Evolutionary conservation across 2,113 vertebrate genomes (phyloP), one percentile per base, ranked within the genome.

Genomic region (Erythrolamprus reginae): DNA sequence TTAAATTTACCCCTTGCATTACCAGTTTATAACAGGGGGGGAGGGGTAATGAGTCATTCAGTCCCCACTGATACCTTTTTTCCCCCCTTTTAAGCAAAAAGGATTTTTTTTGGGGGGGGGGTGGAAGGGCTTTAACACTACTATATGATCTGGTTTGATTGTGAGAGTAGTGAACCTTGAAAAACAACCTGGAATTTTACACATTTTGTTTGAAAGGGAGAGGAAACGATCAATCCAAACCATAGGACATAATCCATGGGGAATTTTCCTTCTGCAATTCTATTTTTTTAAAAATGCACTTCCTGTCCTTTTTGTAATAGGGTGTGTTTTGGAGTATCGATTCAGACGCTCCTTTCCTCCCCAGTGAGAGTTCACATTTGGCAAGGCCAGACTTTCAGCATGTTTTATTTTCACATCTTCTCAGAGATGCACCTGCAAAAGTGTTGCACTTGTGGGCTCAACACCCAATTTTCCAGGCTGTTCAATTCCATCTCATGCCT

Each of bases 111-210:
- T 5, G 1, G 51, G 51, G 51, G 84, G 38, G 90, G 90, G 0
- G 9, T 92, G 93, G 90, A 96, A 95, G 96, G 95, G 95, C 94
- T 96, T 83, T 89, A 82, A 26, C 86, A 4, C 90, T 82, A 7
- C 87, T 90, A 19, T 84, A 88, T 92, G 13, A 23, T 94, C 91
- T 90, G 92, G 89, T 91, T 91, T 92, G 50, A 70, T 94, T 94
- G 88, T 51, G 65, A 48, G 87, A 93, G 88, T 89, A 88, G 92
- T 95, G 17, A 92, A 95, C 84, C 91, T 91, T 96, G 89, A 92
- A 93, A 94, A 88, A 83, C 38, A 87, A 92, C 26, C 88, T 90
- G 50, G 45, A 88, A 87, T 82, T 45, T 77, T 77, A 53, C 17
- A 13, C 10, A 45, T 77, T 86, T 87, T 82, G 82, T 56, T 65